Base-by-base conservation (phyloP, 2,113 vertebrate genomes). In the Trematomus loennbergii region DNA sequence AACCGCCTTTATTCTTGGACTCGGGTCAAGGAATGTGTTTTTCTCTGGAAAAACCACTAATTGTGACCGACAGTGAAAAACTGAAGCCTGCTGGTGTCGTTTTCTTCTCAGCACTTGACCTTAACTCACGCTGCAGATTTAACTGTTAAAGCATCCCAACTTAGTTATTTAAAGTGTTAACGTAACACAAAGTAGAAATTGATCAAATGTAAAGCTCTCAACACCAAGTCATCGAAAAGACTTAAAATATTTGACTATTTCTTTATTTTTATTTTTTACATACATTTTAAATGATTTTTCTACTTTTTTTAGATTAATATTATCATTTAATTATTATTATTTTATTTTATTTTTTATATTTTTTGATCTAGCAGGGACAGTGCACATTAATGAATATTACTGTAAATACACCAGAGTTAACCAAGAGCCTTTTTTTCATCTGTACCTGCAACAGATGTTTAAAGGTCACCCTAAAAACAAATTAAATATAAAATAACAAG, bases 11-110 rank as follows among this genome's bases (percentile, higher is more conserved):
- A 84, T 85, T 87, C 85, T 89, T 90, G 76, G 90, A 85, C 52
- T 50, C 77, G 2, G 62, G 67, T 87, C 84, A 81, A 86, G 83
- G 88, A 92, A 93, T 87, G 92, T 89, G 91, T 90, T 90, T 92
- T 94, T 91, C 88, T 63, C 85, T 88, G 78, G 53, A 87, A 74
- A 87, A 93, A 86, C 91, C 92, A 88, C 91, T 93, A 93, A 94
- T 93, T 93, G 84, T 84, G 88, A 92, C 86, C 63, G 20, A 88
- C 77, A 54, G 48, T 52, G 59, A 91, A 80, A 88, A 83, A 60
- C 36, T 88, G 64, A 75, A 73, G 89, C 79, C 74, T 84, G 75
- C 88, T 81, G 84, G 60, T 88, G 88, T 85, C 90, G 88, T 86
- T 89, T 89, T 85, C 64, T 82, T 88, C 75, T 22, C 85, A 88